Base-by-base conservation (phyloP, 2,113 vertebrate species). In the Tupaia tana region DNA sequence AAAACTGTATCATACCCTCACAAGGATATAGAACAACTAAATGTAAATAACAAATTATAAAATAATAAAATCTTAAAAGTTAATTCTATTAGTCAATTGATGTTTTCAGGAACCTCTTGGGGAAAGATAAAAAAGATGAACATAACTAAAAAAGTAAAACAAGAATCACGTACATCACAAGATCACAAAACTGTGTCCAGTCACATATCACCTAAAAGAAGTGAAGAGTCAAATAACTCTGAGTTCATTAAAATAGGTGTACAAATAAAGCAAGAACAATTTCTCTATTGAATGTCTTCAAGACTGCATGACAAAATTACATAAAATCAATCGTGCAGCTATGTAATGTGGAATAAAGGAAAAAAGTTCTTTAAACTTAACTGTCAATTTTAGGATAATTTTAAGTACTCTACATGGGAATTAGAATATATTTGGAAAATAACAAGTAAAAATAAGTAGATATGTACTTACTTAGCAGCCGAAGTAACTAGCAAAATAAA, bases 121-220 rank as follows among this genome's bases (percentile, higher is more conserved):
- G 22, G 75, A 25, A 9, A 34, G 34, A 24, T 8, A 52, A 22
- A 43, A 86, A 69, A 84, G 2, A 83, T 78, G 10, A 31, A 59
- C 25, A 86, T 25, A 83, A 12, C 9, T 85, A 82, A 73, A 95
- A 83, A 31, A 63, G 29, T 77, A 56, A 78, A 83, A 73, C 5
- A 80, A 59, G 27, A 82, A 56, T 43, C 77, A 75, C 34, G 3
- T 73, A 71, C 82, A 12, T 34, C 63, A 24, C 20, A 83, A 93
- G 43, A 80, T 18, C 27, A 95, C 10, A 79, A 86, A 88, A 73
- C 80, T 70, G 52, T 81, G 90, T 91, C 43, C 11, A 70, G 58
- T 71, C 15, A 93, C 14, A 93, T 22, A 93, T 77, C 8, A 89
- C 43, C 43, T 69, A 64, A 61, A 82, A 92, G 14, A 95, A 92